phyloP scores from a whole-genome alignment of 1,140 invertebrate genomes.

The Drosophila equinoxialis region DNA sequence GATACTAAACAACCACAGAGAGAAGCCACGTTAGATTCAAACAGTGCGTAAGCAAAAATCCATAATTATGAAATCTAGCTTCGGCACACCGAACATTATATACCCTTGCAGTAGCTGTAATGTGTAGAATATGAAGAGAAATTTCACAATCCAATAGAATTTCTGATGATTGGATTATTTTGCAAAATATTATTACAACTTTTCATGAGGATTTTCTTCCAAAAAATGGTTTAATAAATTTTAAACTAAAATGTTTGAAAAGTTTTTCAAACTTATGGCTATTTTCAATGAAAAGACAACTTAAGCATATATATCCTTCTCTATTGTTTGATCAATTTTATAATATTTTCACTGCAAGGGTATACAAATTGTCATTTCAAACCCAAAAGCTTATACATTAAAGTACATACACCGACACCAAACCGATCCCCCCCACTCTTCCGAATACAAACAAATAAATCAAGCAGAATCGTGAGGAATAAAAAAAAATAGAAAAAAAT shows the following conservation, averaged over 20 bases:
- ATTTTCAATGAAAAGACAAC: no score
- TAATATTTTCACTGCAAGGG: not conserved
- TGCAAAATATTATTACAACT: no score
- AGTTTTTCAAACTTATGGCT: no score
- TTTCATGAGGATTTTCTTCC: no score
- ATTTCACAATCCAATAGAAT: no score
- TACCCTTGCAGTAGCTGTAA: not conserved
- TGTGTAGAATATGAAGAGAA: no score
- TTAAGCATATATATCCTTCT: no score
- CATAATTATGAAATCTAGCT: not conserved
- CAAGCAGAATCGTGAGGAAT: conserved; percentile 36
- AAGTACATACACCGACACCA: conserved; percentile 11
- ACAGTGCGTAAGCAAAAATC: conserved; percentile 66
- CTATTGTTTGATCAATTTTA: not conserved
- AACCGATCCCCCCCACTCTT: not conserved
- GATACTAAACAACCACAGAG: conserved; percentile 21
- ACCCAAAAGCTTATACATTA: not conserved
- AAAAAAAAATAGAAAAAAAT: conserved; percentile 45
- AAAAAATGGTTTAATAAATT: no score
- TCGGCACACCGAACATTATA: not conserved
- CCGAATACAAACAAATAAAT: conserved; percentile 49
- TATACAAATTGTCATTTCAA: not conserved
- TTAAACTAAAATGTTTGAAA: no score
- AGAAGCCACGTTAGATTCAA: conserved; percentile 34
- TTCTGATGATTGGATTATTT: no score